Conservation (phyloP, 2,888 invertebrate species). For the Gandaritis pyraliata region DNA sequence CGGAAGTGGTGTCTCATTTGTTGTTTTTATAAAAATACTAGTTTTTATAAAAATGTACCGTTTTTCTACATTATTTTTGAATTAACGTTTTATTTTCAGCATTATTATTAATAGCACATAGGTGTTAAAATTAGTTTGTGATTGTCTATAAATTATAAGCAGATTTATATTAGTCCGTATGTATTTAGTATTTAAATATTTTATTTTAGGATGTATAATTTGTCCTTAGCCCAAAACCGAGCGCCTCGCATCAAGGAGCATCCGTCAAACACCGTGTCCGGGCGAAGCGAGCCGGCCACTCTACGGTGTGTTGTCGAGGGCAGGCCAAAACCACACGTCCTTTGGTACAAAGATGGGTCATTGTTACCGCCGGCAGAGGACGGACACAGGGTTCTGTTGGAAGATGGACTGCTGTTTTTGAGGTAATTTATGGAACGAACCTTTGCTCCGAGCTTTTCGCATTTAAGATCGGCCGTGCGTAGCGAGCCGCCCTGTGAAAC, state of each 20-base stretch:
- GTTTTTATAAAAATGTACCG: too few relatives aligned
- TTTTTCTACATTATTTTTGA: too few relatives aligned
- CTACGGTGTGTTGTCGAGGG: slow-evolving; percentile 99
- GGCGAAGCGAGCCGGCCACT: slow-evolving; percentile 98
- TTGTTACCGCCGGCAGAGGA: slow-evolving; percentile 91
- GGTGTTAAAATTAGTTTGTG: too few relatives aligned
- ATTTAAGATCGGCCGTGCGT: not conserved
- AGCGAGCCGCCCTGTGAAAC: not conserved
- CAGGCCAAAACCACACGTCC: slow-evolving; percentile 94
- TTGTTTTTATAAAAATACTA: too few relatives aligned
- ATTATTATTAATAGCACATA: too few relatives aligned
- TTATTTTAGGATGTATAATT: not conserved
- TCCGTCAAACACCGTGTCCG: slow-evolving; percentile 97
- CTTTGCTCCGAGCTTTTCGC: not conserved
- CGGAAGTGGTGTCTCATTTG: too few relatives aligned
- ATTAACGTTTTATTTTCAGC: too few relatives aligned
- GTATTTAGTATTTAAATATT: too few relatives aligned
- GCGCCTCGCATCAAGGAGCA: slow-evolving; percentile 98
- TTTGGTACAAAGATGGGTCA: slow-evolving; percentile 97
- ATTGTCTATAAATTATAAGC: too few relatives aligned
- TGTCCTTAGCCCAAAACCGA: slow-evolving; percentile 89
- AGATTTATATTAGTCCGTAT: too few relatives aligned
- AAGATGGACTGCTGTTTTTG: slow-evolving; percentile 97
- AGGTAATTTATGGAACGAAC: slow-evolving; percentile 60
- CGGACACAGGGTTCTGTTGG: slow-evolving; percentile 95